Base-by-base conservation (phyloP, 2,113 vertebrate species). In the Ammodytes marinus region DNA sequence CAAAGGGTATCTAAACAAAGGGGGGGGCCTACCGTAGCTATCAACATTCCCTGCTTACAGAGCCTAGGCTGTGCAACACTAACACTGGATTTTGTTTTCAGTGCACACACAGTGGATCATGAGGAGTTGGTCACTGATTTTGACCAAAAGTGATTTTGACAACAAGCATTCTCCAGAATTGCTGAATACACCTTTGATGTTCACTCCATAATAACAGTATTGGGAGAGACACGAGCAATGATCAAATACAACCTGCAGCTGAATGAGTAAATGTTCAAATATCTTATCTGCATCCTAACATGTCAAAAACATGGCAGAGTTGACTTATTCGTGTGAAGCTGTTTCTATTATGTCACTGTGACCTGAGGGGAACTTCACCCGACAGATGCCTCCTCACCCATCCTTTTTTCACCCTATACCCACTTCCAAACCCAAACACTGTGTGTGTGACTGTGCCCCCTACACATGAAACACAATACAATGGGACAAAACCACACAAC, bases 361-460 rank as follows among this genome's bases (percentile, higher is more conserved):
- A 86, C 76, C 80, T 54, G 67, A 76, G 57, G 72, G 80, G 61
- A 64, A 72, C 54, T 54, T 71, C 43, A 61, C 13, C 2, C 45
- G 12, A 47, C 35, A 63, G 47, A 76, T 55, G 49, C 49, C 50
- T 10, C 40, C 60, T 37, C 42, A 53, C 19, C 57, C 49, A 40
- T 17, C 46, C 40, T 66, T 8, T 47, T 54, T 4, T 17, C 58
- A 49, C 39, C 3, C 14, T 19, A 11, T 1, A 19, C 12, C 0
- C 45, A 17, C 13, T 61, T 37, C 5, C 49, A 57, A 47, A 58
- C 46, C 54, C 49, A 80, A 55, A 53, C 1, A 46, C 19, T n/a
- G 35, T 15, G 19, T 15, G 19, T 2, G n/a, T 47, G 11, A 52
- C 15, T 8, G 39, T 71, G 45, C 40, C 47, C 27, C 52, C 9